These are phyloP conservation scores for Girardinichthys multiradiatus DNA, from an alignment of 2,113 vertebrate genomes.

Conservation along the genomic window DNA sequence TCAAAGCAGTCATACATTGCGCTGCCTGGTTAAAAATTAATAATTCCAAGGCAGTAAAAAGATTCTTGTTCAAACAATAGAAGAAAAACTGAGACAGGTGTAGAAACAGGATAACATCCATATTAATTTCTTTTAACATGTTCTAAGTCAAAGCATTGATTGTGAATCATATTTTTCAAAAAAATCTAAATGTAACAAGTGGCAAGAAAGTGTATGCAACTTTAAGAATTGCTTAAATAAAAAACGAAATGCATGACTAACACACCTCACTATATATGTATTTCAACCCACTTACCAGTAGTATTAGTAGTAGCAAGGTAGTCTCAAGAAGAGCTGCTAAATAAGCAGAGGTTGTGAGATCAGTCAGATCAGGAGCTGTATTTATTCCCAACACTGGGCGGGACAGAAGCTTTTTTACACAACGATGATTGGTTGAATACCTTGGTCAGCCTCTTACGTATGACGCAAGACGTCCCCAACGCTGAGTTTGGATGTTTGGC, in stretches of 20 bases:
- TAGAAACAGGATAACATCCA: background rate
- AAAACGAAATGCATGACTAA: background rate
- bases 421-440: background rate
- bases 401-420: background rate
- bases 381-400: background rate
- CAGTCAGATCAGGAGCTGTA: background rate
- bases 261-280: background rate
- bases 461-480: background rate
- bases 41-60: background rate
- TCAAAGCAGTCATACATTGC: background rate
- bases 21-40: background rate
- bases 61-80: background rate
- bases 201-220: background rate
- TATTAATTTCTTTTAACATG: background rate
- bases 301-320: background rate
- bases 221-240: background rate
- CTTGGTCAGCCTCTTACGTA: background rate
- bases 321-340: background rate
- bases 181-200: background rate
- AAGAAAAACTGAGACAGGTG: background rate
- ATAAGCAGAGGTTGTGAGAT: background rate
- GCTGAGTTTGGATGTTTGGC: conserved; percentile 41
- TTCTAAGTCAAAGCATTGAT: background rate
- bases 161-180: background rate
- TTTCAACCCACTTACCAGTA: background rate